phyloP scores from a whole-genome alignment of 2,888 invertebrate species.

The Oligia strigilis region DNA sequence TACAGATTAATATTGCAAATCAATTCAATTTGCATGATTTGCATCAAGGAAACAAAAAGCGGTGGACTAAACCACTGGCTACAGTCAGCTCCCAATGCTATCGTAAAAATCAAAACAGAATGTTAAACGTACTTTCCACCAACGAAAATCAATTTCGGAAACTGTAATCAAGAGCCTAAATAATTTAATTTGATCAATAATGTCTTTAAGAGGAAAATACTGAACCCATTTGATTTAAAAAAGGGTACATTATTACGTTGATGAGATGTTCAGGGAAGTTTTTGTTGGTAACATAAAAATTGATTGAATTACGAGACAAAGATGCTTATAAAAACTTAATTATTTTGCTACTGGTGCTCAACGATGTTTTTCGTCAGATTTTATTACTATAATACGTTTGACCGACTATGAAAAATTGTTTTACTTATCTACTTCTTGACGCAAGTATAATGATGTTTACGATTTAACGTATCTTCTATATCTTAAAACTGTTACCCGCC shows the following conservation, averaged over 20 bases:
- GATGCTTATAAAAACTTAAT: conserved; percentile 64
- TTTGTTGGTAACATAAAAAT: conserved; percentile 65
- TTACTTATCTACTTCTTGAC: conserved; percentile 13
- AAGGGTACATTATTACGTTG: conserved; percentile 57
- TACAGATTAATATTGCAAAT: conserved; percentile 36
- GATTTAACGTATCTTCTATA: not conserved
- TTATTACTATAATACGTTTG: conserved; percentile 52
- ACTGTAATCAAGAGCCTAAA: conserved; percentile 24
- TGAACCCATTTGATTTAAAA: conserved; percentile 44
- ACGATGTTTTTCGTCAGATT: conserved; percentile 42
- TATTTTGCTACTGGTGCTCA: conserved; percentile 63
- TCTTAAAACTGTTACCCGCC: conserved; percentile 47
- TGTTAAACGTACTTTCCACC: not conserved
- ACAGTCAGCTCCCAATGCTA: not conserved
- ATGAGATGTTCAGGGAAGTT: conserved; percentile 46
- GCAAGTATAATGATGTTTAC: conserved; percentile 9
- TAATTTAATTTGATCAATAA: conserved; percentile 36
- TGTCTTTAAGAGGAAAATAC: conserved; percentile 47
- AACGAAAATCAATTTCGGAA: conserved; percentile 21
- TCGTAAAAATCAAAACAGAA: not conserved
- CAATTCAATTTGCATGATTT: conserved; percentile 26
- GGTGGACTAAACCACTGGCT: not conserved
- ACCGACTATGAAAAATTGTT: conserved; percentile 51
- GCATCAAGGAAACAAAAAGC: conserved; percentile 11
- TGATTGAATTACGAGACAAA: conserved; percentile 64